Evolutionary conservation across 2,888 invertebrate genomes (phyloP).

Genomic region (Orthosia gracilis): DNA sequence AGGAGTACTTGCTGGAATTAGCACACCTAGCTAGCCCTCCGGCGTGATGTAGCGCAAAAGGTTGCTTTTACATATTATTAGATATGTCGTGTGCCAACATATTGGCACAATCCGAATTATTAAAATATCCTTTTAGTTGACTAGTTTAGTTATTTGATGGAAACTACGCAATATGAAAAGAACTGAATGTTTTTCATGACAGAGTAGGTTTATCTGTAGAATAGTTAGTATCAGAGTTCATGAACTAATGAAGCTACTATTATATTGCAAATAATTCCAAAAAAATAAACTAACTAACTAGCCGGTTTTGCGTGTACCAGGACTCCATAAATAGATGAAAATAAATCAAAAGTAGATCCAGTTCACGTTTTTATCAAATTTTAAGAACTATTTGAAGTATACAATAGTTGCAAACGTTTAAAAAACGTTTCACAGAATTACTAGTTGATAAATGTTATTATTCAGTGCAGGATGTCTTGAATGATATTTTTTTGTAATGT

Average conservation of each 20-base stretch:
- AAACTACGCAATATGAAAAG: too few species aligned
- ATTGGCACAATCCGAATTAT: neutral
- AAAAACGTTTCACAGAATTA: too few species aligned
- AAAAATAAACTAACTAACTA: neutral
- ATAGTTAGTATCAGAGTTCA: too few species aligned
- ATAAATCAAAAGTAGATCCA: too few species aligned
- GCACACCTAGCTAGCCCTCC: slow-evolving; percentile 12
- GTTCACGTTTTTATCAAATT: too few species aligned
- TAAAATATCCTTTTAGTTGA: neutral
- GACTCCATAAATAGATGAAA: neutral
- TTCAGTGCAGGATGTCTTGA: too few species aligned
- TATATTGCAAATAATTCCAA: neutral
- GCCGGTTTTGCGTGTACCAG: neutral
- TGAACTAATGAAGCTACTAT: too few species aligned
- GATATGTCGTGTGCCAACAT: neutral
- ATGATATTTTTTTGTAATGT: too few species aligned
- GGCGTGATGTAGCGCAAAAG: slow-evolving; percentile 41
- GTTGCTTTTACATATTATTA: slow-evolving; percentile 24
- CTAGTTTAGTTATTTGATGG: neutral
- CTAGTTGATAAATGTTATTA: too few species aligned
- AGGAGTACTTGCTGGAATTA: neutral
- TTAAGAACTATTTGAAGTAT: neutral
- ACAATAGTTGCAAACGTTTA: too few species aligned
- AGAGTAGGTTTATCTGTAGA: neutral
- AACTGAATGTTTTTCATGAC: neutral